A percentile compares a stretch with the other conserved stretches of the same genome.
Evolutionary conservation across 2,888 invertebrate genomes (phyloP).

Genomic region (Andrena trimmerana): DNA sequence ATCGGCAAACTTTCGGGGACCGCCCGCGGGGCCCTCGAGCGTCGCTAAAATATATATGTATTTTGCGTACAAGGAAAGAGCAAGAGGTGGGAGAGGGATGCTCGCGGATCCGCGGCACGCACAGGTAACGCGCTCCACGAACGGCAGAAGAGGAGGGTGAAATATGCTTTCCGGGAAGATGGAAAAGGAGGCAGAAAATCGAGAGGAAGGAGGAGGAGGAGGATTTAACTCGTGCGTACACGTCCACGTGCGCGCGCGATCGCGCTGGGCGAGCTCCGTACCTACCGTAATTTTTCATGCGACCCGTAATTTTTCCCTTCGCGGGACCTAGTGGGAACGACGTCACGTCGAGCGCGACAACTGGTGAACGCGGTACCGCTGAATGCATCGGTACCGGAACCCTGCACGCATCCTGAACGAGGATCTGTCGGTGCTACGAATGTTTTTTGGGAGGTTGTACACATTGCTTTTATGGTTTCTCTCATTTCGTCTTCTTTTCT

Average conservation of each 20-base stretch:
- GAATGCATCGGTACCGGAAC: background rate
- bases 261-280: constrained; percentile 55
- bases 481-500: too few species aligned
- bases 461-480: background rate
- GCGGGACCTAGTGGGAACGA: constrained; percentile 44
- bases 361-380: constrained; percentile 39
- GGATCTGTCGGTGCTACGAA: background rate
- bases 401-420: constrained; percentile 11
- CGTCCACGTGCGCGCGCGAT: constrained; percentile 42
- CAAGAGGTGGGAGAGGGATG: background rate
- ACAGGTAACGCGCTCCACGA: constrained; percentile 29
- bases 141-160: constrained; percentile 24
- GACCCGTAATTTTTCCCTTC: constrained; percentile 58
- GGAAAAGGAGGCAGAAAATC: constrained; percentile 46
- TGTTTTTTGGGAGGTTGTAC: background rate
- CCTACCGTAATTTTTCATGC: constrained; percentile 59
- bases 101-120: constrained; percentile 32
- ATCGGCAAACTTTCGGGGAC: constrained; percentile 78
- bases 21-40: constrained; percentile 73
- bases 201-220: constrained; percentile 7
- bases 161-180: constrained; percentile 55
- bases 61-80: constrained; percentile 9
- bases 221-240: constrained; percentile 51
- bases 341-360: constrained; percentile 56
- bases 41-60: constrained; percentile 62